These are phyloP conservation scores for Huso huso DNA, from an alignment of 2,797 vertebrate species.

Conservation along the genomic window DNA sequence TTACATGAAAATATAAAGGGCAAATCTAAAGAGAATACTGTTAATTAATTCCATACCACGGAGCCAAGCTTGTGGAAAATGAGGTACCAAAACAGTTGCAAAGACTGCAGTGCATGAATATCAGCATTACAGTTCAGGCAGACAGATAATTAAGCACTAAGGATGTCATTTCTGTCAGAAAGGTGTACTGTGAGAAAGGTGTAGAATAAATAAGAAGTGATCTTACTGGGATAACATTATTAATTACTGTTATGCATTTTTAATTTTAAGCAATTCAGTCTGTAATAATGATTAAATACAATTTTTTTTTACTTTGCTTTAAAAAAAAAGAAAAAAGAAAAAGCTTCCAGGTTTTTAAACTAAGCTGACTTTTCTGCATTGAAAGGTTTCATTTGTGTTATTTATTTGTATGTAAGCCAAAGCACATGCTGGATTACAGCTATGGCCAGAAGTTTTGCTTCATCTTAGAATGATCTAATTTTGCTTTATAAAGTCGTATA, in stretches of 20 bases:
- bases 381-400: too few species aligned
- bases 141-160: slow-evolving; percentile 35
- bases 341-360: too few species aligned
- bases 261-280: not conserved
- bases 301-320: too few species aligned
- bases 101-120: slow-evolving; percentile 49
- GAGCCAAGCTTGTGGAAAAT: slow-evolving; percentile 44
- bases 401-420: too few species aligned
- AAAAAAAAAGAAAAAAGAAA: too few species aligned
- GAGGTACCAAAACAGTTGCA: slow-evolving; percentile 48
- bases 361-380: too few species aligned
- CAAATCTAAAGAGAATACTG: slow-evolving; percentile 28
- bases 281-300: too few species aligned
- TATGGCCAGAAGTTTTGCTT: too few species aligned
- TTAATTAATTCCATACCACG: slow-evolving; percentile 50
- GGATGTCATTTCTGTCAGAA: not conserved
- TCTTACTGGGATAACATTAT: not conserved
- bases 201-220: not conserved
- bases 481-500: too few species aligned
- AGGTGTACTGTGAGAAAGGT: not conserved
- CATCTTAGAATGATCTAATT: too few species aligned
- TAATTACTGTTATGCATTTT: not conserved
- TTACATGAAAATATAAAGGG: slow-evolving; percentile 52
- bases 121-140: slow-evolving; percentile 43
- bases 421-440: too few species aligned